Conservation (phyloP, 2,888 invertebrate genomes). For the Camponotus fellah region DNA sequence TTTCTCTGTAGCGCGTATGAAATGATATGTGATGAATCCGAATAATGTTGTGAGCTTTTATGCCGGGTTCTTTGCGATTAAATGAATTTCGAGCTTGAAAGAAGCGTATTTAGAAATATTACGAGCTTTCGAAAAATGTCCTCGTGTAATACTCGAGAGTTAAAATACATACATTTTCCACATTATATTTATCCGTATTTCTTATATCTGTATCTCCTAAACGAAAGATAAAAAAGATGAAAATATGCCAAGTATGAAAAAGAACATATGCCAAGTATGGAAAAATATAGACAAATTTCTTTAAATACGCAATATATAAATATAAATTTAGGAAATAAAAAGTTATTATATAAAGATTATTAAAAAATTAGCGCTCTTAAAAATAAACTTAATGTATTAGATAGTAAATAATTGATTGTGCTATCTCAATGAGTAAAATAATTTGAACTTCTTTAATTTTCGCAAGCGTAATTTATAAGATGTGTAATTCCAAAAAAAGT, state of each 20-base stretch:
- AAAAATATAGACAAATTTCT: not conserved
- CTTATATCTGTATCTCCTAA: too few species aligned
- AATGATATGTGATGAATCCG: not conserved
- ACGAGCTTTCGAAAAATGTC: not conserved
- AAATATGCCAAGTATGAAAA: too few species aligned
- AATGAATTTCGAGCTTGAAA: not conserved
- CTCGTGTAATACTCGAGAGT: not conserved
- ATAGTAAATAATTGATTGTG: not conserved
- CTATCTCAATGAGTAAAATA: not conserved
- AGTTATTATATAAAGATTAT: not conserved
- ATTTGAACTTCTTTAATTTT: too few species aligned
- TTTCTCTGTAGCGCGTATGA: slow-evolving; percentile 3
- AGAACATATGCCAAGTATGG: not conserved
- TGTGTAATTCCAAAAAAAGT: too few species aligned
- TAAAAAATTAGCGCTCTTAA: not conserved
- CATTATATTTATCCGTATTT: not conserved
- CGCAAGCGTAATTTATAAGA: too few species aligned
- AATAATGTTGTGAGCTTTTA: not conserved
- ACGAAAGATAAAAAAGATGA: not conserved
- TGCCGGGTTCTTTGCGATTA: not conserved
- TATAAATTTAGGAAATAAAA: not conserved
- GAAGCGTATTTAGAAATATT: not conserved
- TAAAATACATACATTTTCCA: not conserved
- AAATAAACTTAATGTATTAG: not conserved
- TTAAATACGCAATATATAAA: not conserved